Base-by-base conservation (phyloP, 2,797 vertebrate genomes). In the Myripristis jacobus region DNA sequence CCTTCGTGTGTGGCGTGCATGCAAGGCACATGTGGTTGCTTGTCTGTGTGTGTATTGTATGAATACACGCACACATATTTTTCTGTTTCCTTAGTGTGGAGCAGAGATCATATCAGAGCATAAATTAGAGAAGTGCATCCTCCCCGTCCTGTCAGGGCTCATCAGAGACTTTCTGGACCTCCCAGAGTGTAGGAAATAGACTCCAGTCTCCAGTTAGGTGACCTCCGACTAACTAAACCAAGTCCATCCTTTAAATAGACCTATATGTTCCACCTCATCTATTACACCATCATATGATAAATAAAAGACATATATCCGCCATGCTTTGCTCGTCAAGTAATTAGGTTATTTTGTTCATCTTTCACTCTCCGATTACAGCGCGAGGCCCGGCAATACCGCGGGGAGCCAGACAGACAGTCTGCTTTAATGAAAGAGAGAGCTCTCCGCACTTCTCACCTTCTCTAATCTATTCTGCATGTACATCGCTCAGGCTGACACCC, bases 281-380 rank as follows among this genome's bases (percentile, higher is more conserved):
- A 44, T 70, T 68, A 29, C 27, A 51, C 67, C 64, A 31, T 78
- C 46, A 63, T 27, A 52, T 6, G 1, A 62, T 66, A 78, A 87
- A 85, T 69, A 18, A 51, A 85, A 81, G 43, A 66, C 64, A 67
- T 46, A 70, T 12, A 31, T 56, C 75, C 71, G 71, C 70, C 67
- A 43, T 86, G 77, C 83, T 90, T 82, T 79, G 59, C 82, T 91
- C 73, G 77, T 88, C 80, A 77, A 64, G 70, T 79, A 82, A 89
- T 91, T 81, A 69, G 67, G 70, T 78, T 80, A 73, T 84, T 85
- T 72, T 2, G 29, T 65, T 82, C 67, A 66, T 87, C 77, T 77
- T 75, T 70, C 75, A 70, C 62, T 78, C 41, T 91, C 77, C 7
- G n/a, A 68, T 93, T 91, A 81, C 87, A 75, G 71, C 27, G 21